These are phyloP conservation scores for Liparis tanakae DNA, from an alignment of 2,797 vertebrate genomes.

Conservation along the genomic window DNA sequence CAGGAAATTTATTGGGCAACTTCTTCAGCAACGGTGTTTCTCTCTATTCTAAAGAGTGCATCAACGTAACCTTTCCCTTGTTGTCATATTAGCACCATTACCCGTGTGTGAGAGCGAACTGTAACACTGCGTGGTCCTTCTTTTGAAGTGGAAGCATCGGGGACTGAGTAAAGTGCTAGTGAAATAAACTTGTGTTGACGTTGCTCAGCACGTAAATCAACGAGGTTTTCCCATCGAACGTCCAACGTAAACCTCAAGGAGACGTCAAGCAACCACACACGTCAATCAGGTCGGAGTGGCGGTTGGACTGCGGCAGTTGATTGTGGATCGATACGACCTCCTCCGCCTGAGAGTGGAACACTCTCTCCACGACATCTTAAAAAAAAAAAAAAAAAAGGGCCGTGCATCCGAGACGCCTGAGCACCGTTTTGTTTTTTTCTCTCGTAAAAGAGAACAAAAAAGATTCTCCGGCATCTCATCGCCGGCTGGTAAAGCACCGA, in stretches of 20 bases:
- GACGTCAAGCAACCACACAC: neutral
- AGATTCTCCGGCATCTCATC: slow-evolving; percentile 28
- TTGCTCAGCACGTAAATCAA: neutral
- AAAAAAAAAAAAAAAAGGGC: no score
- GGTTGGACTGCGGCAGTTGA: neutral
- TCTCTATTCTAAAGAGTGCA: no score
- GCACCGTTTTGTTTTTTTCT: slow-evolving; percentile 1
- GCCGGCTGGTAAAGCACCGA: slow-evolving; percentile 44
- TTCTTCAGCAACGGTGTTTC: no score
- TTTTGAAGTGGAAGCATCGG: neutral
- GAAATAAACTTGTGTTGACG: neutral
- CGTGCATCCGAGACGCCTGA: slow-evolving; percentile 23
- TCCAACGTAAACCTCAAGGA: neutral
- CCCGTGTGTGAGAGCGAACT: neutral
- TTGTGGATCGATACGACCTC: neutral
- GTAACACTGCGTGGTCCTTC: neutral
- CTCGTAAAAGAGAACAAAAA: slow-evolving; percentile 7
- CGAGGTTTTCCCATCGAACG: no score
- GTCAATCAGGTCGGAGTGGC: neutral
- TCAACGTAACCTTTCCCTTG: neutral
- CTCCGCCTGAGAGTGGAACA: slow-evolving; percentile 13
- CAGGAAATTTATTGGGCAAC: no score
- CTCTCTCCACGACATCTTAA: slow-evolving; percentile 21
- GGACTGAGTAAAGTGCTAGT: neutral
- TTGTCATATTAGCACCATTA: neutral